Evolutionary conservation across 2,888 invertebrate genomes (phyloP).

Genomic region (Panopea generosa): DNA sequence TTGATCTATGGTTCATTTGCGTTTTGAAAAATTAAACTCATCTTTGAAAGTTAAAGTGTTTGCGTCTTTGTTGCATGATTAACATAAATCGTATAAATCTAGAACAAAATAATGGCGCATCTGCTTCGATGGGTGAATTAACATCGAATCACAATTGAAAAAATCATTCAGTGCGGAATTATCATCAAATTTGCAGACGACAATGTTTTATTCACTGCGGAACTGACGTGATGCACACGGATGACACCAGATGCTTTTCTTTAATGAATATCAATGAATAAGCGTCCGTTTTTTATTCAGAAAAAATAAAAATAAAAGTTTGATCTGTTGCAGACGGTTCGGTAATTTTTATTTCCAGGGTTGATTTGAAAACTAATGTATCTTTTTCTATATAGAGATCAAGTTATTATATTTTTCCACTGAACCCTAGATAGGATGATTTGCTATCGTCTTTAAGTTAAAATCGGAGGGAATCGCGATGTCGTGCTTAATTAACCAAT

Average conservation of each 20-base stretch:
- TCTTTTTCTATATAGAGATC: too few species aligned
- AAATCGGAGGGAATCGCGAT: too few species aligned
- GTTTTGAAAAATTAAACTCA: slow-evolving; percentile 40
- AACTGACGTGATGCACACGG: neutral
- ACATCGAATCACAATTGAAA: slow-evolving; percentile 15
- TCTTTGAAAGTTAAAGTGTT: slow-evolving; percentile 9
- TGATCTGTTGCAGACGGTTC: too few species aligned
- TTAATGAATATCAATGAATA: neutral
- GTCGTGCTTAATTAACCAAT: too few species aligned
- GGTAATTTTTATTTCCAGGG: too few species aligned
- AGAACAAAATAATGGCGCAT: slow-evolving; percentile 9
- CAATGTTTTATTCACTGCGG: slow-evolving; percentile 1
- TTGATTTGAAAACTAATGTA: too few species aligned
- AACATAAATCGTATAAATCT: slow-evolving; percentile 6
- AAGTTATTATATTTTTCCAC: too few species aligned
- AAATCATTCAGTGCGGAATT: slow-evolving; percentile 7
- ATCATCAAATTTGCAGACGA: slow-evolving; percentile 6
- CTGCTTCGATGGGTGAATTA: slow-evolving; percentile 10
- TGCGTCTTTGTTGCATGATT: slow-evolving; percentile 3
- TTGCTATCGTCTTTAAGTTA: too few species aligned
- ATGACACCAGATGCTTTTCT: slow-evolving; percentile 12
- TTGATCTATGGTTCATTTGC: slow-evolving; percentile 19
- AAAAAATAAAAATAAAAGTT: too few species aligned
- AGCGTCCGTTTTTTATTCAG: too few species aligned
- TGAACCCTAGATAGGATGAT: too few species aligned